Conservation (phyloP, 2,888 invertebrate genomes). For the Trissolcus brochymenae region DNA sequence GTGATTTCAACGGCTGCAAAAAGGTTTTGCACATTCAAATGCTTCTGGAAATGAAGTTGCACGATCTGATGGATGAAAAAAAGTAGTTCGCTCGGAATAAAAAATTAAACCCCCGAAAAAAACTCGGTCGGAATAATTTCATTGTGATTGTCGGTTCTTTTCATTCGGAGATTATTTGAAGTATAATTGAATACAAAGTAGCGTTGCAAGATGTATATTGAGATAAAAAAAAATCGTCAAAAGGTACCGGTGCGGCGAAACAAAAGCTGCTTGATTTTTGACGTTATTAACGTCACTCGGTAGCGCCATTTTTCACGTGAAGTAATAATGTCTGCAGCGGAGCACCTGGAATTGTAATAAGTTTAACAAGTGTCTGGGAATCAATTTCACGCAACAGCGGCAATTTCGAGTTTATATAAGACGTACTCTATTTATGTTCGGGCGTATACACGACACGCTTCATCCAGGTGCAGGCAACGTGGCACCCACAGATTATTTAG, state of each 20-base stretch:
- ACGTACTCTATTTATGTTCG: conserved; percentile 60
- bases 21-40: too few relatives aligned
- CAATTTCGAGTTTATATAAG: conserved; percentile 64
- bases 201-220: conserved; percentile 11
- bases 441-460: conserved; percentile 57
- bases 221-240: conserved; percentile 16
- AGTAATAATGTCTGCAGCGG: conserved; percentile 52
- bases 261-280: conserved; percentile 47
- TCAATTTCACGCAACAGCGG: conserved; percentile 70
- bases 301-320: conserved; percentile 48
- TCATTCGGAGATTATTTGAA: neutral
- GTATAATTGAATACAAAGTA: conserved; percentile 25
- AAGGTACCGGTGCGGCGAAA: conserved; percentile 15
- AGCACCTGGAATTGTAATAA: conserved; percentile 67
- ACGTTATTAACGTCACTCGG: conserved; percentile 52
- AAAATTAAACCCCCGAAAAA: too few relatives aligned
- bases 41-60: too few relatives aligned
- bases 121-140: too few relatives aligned
- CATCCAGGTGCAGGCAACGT: conserved; percentile 71
- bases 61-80: too few relatives aligned
- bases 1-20: too few relatives aligned
- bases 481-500: conserved; percentile 71
- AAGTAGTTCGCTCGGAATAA: too few relatives aligned
- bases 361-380: conserved; percentile 66
- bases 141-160: conserved; percentile 2